Evolutionary conservation across 2,113 vertebrate genomes (phyloP), one percentile per base, ranked within the genome.

Genomic region (Pelecanus crispus): DNA sequence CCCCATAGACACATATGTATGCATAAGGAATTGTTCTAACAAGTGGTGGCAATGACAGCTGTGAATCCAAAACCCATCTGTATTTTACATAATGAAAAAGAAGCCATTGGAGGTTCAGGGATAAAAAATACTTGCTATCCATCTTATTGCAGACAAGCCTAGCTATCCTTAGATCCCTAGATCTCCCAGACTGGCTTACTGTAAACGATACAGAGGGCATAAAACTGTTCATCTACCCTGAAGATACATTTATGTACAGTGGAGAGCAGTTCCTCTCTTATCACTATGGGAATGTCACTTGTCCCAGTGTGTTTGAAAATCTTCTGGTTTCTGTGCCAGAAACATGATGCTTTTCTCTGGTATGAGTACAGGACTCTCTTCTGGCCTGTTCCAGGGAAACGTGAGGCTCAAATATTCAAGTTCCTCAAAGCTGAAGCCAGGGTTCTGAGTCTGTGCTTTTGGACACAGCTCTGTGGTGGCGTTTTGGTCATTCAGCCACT

Each of bases 1-100:
- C 56, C 22, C 52, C 6, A 3, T 29, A 63, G 38, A 73, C 36
- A 32, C 0, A 0, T 38, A 42, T 8, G 5, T 62, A 34, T 31
- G 16, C 28, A 14, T n/a, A 49, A 91, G 32, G 58, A 87, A 38
- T 83, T 86, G 74, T 50, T 89, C 15, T 55, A 74, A 49, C 9
- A 45, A 73, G 44, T 36, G 18, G 28, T 8, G 2, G 7, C 56
- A 82, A 13, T 67, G 78, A 87, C 42, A 91, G 25, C 44, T 87
- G 24, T 75, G 81, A 77, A 65, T 90, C 40, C n/a, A 72, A 91
- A 92, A 13, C 14, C 14, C 32, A 34, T 45, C 67, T 65, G 9
- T 72, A 42, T 81, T 92, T 90, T 82, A 38, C 13, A 21, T 49
- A 44, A 68, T 38, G 25, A n/a, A 38, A 79, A 85, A 73, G 32